phyloP scores from a whole-genome alignment of 1,140 invertebrate species.

The Drosophila sulfurigaster region DNA sequence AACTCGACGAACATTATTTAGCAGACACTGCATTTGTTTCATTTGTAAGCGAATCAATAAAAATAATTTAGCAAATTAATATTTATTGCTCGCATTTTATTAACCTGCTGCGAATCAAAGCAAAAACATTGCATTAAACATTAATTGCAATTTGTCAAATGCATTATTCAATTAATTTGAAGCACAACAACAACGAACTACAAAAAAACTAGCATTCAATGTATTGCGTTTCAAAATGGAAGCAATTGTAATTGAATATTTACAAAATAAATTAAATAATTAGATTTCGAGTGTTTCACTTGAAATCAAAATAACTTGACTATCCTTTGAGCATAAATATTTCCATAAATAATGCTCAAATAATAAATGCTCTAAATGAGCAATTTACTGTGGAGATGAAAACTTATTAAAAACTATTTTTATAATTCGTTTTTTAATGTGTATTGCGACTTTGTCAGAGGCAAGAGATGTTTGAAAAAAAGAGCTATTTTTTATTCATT shows the following conservation, averaged over 20 bases:
- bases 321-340: background rate
- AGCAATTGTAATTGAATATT: conserved; percentile 25
- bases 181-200: background rate
- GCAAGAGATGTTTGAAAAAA: too few relatives aligned
- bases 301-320: background rate
- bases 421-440: too few relatives aligned
- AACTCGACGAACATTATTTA: conserved; percentile 51
- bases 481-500: too few relatives aligned
- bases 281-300: background rate
- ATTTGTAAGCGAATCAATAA: conserved; percentile 59
- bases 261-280: conserved; percentile 30
- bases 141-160: conserved; percentile 44
- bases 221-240: background rate
- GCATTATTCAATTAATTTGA: conserved; percentile 37
- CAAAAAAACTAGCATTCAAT: background rate
- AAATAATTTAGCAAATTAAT: conserved; percentile 73
- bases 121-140: conserved; percentile 19
- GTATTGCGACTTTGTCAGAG: too few relatives aligned
- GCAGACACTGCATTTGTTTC: conserved; percentile 48
- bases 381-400: background rate
- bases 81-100: conserved; percentile 51
- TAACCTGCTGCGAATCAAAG: conserved; percentile 30
- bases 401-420: too few relatives aligned
- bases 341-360: background rate
- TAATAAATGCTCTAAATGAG: background rate